Evolutionary conservation across 1,140 invertebrate genomes (phyloP).

Genomic region (Listronotus bonariensis): DNA sequence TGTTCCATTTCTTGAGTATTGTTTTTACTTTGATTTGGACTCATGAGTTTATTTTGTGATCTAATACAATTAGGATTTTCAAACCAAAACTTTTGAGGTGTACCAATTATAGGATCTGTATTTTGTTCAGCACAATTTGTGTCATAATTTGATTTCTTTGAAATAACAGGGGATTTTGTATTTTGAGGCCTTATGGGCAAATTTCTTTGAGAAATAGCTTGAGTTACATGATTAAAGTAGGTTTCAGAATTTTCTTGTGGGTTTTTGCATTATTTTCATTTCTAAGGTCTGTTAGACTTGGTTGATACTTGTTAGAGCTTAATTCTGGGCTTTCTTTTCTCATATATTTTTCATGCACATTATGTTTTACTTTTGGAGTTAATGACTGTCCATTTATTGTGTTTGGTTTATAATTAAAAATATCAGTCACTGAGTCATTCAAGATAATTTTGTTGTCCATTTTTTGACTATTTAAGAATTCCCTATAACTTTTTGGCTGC

Average conservation of each 20-base stretch:
- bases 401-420: constrained; percentile 42
- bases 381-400: neutral
- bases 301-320: neutral
- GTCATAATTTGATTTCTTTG: too few species aligned
- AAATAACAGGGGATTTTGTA: too few species aligned
- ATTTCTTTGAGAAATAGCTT: constrained; percentile 4
- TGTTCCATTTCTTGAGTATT: neutral
- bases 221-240: neutral
- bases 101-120: too few species aligned
- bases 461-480: constrained; percentile 39
- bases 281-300: neutral
- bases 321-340: too few species aligned
- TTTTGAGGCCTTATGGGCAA: too few species aligned
- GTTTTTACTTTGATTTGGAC: constrained; percentile 3
- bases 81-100: too few species aligned
- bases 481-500: constrained; percentile 34
- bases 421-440: constrained; percentile 43
- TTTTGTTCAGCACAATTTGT: too few species aligned
- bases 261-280: neutral
- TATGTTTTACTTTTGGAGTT: neutral
- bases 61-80: too few species aligned
- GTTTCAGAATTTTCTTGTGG: neutral
- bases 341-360: neutral
- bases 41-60: neutral
- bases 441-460: constrained; percentile 8